phyloP scores from a whole-genome alignment of 2,888 invertebrate genomes.

The Standfussiana lucernea region DNA sequence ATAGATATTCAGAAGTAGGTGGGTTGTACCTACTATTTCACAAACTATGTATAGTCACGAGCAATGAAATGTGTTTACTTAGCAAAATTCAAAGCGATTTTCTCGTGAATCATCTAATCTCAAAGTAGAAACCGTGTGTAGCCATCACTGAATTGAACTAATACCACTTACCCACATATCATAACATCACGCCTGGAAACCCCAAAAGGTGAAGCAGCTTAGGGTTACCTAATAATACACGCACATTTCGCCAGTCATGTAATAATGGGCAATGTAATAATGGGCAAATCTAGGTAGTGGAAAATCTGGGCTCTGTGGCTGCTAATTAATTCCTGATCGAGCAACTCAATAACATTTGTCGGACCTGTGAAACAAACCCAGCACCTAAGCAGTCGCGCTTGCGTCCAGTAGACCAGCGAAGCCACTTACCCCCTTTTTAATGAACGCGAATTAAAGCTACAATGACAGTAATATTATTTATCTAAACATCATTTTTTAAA shows the following conservation, averaged over 20 bases:
- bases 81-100: background rate
- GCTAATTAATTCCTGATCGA: background rate
- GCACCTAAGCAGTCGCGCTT: background rate
- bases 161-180: background rate
- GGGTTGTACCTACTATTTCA: background rate
- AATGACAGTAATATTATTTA: background rate
- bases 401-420: background rate
- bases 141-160: background rate
- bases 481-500: background rate
- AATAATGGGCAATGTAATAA: background rate
- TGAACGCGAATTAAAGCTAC: background rate
- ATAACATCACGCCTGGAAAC: background rate
- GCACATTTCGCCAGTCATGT: background rate
- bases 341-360: background rate
- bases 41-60: background rate
- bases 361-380: background rate
- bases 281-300: rapidly evolving
- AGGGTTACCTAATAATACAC: too few relatives aligned
- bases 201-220: background rate
- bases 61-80: background rate
- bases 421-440: background rate
- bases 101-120: too few relatives aligned
- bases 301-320: background rate
- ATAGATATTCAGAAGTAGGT: background rate
- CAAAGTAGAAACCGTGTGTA: too few relatives aligned